Percentiles rank a stretch among this genome's conserved stretches.
Conservation (phyloP, 2,888 invertebrate species). For the Atherix ibis region DNA sequence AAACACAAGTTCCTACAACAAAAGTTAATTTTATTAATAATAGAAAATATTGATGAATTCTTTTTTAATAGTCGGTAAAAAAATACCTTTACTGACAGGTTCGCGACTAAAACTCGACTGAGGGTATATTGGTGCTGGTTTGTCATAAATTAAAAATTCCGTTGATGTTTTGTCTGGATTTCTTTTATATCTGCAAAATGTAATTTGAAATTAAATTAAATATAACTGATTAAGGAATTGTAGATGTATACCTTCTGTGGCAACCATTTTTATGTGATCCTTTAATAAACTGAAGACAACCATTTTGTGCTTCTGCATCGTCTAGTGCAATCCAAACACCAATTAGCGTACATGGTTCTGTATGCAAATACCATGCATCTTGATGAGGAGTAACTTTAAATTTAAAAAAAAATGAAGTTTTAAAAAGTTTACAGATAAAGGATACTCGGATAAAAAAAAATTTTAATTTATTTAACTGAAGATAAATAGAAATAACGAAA, state of each 20-base stretch:
- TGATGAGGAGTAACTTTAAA: constrained; percentile 57
- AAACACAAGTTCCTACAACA: constrained; percentile 59
- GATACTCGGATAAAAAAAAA: constrained; percentile 1
- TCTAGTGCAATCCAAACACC: constrained; percentile 97
- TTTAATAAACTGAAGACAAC: constrained; percentile 83
- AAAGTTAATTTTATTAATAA: constrained; percentile 4
- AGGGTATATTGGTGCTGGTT: constrained; percentile 51
- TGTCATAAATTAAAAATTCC: constrained; percentile 51
- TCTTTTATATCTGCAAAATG: constrained; percentile 36
- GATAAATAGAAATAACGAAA: too few species aligned
- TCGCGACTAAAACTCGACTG: constrained; percentile 58
- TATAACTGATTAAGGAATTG: neutral
- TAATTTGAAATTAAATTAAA: neutral
- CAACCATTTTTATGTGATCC: constrained; percentile 81
- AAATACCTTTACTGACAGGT: constrained; percentile 67
- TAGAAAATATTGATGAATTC: neutral
- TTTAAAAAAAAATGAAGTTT: too few species aligned
- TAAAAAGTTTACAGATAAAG: constrained; percentile 1
- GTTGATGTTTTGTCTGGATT: constrained; percentile 48
- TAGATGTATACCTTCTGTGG: constrained; percentile 47
- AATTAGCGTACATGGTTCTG: constrained; percentile 62
- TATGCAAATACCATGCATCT: constrained; percentile 76
- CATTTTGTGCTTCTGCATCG: constrained; percentile 83
- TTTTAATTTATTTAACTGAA: too few species aligned
- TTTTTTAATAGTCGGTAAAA: neutral